Evolutionary conservation across 2,888 invertebrate genomes (phyloP), one percentile per base, ranked within the genome.

Genomic region (Imbricaverruca yamaguchii): DNA sequence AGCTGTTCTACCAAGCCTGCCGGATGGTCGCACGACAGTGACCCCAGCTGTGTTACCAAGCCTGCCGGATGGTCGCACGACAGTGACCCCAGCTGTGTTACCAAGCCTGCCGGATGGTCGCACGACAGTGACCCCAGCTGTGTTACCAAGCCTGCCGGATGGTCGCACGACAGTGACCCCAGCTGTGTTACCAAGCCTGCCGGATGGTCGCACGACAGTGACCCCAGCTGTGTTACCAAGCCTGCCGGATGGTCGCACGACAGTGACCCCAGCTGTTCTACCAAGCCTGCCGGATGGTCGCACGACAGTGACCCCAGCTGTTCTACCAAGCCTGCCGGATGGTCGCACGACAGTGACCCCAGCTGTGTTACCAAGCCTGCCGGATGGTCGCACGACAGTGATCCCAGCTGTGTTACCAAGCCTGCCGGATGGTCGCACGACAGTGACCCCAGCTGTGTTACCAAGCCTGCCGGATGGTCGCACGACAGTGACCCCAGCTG

Each of bases 131-230:
- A 91, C 0, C 94, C 92, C 82, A 99, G 91, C 88, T 97, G 97
- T 1, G 97, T 96, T 2, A 98, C 95, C 84, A 98, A 90, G 84
- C 97, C 97, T 92, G 89, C 85, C 9, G 77, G 74, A 18, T 0
- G 18, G 57, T 39, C 39, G 39, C n/a, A n/a, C n/a, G n/a, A n/a
- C n/a, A n/a, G n/a, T 83, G 92, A 91, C 0, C 94, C 92, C 82
- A 99, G 91, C 88, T 97, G 97, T 1, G 97, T 96, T 2, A 98
- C 95, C 84, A 98, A 90, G 84, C 97, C 97, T 92, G 89, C 85
- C 9, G 77, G 74, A 18, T 0, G 18, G 57, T 39, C 39, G 39
- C n/a, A n/a, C n/a, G n/a, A n/a, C n/a, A n/a, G n/a, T 83, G 92
- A 91, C 0, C 94, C 92, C 82, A 99, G 91, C 88, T 97, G 97